Evolutionary conservation across 92 coral and sea anemone species (phyloP).

Genomic region (Anthopleura xanthogrammica): DNA sequence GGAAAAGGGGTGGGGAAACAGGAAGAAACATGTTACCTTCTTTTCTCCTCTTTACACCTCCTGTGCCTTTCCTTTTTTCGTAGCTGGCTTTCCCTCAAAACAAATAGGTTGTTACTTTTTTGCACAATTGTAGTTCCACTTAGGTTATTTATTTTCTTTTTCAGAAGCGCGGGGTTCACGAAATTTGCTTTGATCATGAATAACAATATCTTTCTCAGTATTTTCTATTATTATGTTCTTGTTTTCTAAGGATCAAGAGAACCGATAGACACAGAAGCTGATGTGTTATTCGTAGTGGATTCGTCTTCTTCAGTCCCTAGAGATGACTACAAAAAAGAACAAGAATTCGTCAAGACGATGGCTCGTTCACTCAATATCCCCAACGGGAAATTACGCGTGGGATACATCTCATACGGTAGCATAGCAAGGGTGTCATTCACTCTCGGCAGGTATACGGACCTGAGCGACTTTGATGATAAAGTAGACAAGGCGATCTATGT

Average conservation of each 20-base stretch:
- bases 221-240: not conserved
- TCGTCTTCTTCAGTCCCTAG: slow-evolving; percentile 49
- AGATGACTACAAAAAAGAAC: slow-evolving; percentile 55
- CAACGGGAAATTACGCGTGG: slow-evolving; percentile 49
- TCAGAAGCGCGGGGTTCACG: not conserved
- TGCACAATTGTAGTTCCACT: not conserved
- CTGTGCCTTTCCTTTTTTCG: not conserved
- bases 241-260: not conserved
- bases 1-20: too few relatives aligned
- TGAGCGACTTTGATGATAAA: slow-evolving; percentile 37
- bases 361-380: slow-evolving; percentile 49
- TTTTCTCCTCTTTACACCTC: not conserved
- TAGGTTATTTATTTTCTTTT: not conserved
- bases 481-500: slow-evolving; percentile 51
- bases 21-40: not conserved
- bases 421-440: slow-evolving; percentile 38
- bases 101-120: not conserved
- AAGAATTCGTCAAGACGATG: slow-evolving; percentile 63
- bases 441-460: slow-evolving; percentile 39
- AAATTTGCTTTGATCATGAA: not conserved
- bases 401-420: slow-evolving; percentile 70
- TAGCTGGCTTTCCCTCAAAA: too few relatives aligned
- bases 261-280: slow-evolving; percentile 26
- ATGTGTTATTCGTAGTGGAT: slow-evolving; percentile 68
- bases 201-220: not conserved